These are phyloP conservation scores for Hyperopisus bebe DNA, from an alignment of 2,113 vertebrate species.

Conservation along the genomic window DNA sequence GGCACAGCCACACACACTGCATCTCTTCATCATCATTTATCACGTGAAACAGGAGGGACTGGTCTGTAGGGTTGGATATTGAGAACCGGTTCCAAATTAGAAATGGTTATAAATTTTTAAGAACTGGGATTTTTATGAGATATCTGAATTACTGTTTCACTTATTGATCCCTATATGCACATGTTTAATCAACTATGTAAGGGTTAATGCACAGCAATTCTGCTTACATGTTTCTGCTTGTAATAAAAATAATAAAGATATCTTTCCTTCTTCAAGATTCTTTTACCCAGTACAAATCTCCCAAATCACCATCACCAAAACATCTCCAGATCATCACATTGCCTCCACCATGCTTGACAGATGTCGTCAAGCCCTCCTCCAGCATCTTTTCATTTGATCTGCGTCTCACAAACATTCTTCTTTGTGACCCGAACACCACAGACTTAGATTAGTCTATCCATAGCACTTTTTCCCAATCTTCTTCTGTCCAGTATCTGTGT, in stretches of 20 bases:
- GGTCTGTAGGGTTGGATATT: not conserved
- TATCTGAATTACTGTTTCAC: not conserved
- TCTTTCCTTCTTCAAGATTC: too few relatives aligned
- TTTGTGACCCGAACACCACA: too few relatives aligned
- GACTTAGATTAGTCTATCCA: too few relatives aligned
- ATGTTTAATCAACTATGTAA: not conserved
- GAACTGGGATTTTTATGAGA: not conserved
- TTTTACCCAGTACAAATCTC: too few relatives aligned
- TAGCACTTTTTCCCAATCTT: too few relatives aligned
- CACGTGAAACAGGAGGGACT: not conserved
- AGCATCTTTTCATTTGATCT: too few relatives aligned
- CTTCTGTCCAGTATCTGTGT: too few relatives aligned
- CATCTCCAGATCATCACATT: too few relatives aligned
- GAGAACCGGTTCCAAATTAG: not conserved
- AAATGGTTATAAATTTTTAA: not conserved
- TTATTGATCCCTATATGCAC: not conserved
- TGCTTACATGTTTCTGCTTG: not conserved
- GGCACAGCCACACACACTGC: not conserved
- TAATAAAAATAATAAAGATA: not conserved
- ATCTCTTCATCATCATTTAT: not conserved
- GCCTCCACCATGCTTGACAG: too few relatives aligned
- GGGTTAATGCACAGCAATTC: not conserved
- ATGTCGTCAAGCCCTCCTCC: too few relatives aligned
- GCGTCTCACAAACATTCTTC: too few relatives aligned
- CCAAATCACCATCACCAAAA: too few relatives aligned